Evolutionary conservation across 2,113 vertebrate genomes (phyloP).

Genomic region (Melanostigma gelatinosum): DNA sequence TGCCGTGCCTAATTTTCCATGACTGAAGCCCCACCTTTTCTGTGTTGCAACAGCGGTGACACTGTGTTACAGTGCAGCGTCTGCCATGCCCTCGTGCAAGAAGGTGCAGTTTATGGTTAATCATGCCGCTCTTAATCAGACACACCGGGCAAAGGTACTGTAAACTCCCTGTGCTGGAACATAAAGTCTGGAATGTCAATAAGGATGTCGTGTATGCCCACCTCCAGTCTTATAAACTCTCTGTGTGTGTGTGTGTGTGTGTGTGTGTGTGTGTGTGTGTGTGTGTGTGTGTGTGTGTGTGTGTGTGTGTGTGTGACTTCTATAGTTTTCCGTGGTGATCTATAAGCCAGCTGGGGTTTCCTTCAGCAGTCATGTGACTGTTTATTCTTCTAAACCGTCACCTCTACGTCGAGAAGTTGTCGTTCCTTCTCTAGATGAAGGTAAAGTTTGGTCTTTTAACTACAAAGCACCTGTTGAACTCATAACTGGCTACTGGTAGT

Average conservation of each 20-base stretch:
- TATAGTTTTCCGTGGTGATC: slow-evolving; percentile 69
- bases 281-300: not conserved
- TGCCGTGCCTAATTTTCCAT: not conserved
- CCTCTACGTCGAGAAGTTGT: fast-evolving
- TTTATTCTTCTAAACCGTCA: not conserved
- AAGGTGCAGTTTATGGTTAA: slow-evolving; percentile 70
- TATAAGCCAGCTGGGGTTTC: slow-evolving; percentile 42
- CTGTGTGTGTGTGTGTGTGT: slow-evolving; percentile 33
- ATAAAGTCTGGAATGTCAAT: not conserved
- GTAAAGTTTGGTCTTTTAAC: slow-evolving; percentile 44
- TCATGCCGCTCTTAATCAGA: not conserved
- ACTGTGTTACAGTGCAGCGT: slow-evolving; percentile 60
- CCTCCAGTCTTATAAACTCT: not conserved
- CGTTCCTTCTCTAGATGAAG: slow-evolving; percentile 65
- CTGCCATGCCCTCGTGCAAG: slow-evolving; percentile 56
- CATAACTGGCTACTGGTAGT: not conserved
- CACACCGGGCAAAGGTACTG: slow-evolving; percentile 60
- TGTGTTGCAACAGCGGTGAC: slow-evolving; percentile 63
- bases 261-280: slow-evolving; percentile 12
- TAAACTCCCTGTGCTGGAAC: not conserved
- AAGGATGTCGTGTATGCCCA: not conserved
- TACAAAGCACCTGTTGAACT: not conserved
- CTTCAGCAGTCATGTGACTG: slow-evolving; percentile 55
- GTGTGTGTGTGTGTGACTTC: not conserved
- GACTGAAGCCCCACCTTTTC: not conserved